Evolutionary conservation across 2,113 vertebrate genomes (phyloP), one percentile per base, ranked within the genome.

Genomic region (Oreochromis tanganicae): DNA sequence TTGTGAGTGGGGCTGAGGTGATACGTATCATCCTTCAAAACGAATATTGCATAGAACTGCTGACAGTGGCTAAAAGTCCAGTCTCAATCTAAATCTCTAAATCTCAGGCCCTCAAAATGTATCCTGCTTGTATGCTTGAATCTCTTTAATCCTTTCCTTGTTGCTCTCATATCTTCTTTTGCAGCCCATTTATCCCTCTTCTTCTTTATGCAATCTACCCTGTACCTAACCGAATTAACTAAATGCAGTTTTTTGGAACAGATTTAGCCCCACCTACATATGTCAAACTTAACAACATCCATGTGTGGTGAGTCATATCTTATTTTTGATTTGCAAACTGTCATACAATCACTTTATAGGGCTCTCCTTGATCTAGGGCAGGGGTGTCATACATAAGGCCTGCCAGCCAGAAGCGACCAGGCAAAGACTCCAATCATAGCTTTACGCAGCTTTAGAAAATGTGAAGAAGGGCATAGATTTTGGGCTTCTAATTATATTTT

Each of bases 241-340:
- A 48, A 90, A 83, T 85, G 73, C 68, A 66, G 27, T 56, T 85
- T 29, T 29, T 43, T 36, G 19, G 61, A 85, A 68, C 85, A 87
- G 85, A 90, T 81, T 73, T 59, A 34, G 52, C 81, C 59, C 81
- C 54, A 38, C 11, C 29, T 13, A 43, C 59, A 61, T 57, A 80
- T 73, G 79, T 84, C 91, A 84, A 29, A 78, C 29, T 9, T 89
- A 93, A 94, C 24, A 68, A 17, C 50, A 46, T 86, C 90, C 91
- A 94, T 7, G 85, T 92, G 94, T 61, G 68, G 27, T 1, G 4
- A 86, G 52, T 56, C 66, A 27, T 54, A 82, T 50, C 50, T 89
- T 82, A 79, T 81, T 75, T 88, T 50, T 86, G 7, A 78, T 88
- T 86, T 86, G 16, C 80, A 79, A 83, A 83, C 78, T 57, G 89